Conservation (phyloP, 2,888 invertebrate species). For the Helicoverpa assulta region DNA sequence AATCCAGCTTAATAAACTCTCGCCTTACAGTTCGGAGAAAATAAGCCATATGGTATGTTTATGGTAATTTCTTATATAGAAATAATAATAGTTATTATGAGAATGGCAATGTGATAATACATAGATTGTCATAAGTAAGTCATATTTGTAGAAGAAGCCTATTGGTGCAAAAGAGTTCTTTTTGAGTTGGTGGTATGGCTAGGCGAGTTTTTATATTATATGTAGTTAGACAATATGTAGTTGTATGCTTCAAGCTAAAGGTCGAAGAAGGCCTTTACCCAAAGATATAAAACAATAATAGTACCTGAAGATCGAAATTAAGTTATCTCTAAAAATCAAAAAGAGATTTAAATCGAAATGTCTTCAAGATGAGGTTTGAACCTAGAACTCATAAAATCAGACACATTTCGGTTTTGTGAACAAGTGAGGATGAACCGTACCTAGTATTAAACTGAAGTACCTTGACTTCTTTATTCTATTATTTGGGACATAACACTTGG, state of each 20-base stretch:
- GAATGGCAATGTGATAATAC: not conserved
- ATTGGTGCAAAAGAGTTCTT: too few relatives aligned
- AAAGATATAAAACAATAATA: too few relatives aligned
- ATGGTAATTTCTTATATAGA: not conserved
- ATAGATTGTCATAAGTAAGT: not conserved
- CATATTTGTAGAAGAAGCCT: not conserved
- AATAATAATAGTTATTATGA: not conserved
- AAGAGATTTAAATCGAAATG: not conserved
- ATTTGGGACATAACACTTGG: not conserved
- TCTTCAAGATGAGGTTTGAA: slow-evolving; percentile 22
- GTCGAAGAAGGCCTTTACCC: too few relatives aligned
- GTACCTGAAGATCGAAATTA: too few relatives aligned
- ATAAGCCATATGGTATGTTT: not conserved
- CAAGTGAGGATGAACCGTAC: slow-evolving; percentile 4
- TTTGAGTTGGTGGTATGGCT: too few relatives aligned
- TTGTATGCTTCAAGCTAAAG: too few relatives aligned
- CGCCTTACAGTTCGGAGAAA: not conserved
- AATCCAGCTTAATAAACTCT: not conserved
- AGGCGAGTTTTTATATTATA: too few relatives aligned
- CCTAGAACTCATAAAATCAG: slow-evolving; percentile 33
- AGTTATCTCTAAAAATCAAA: too few relatives aligned
- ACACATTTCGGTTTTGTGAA: slow-evolving; percentile 37
- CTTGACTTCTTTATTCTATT: not conserved
- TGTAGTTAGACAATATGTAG: too few relatives aligned
- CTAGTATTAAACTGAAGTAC: not conserved